Percentiles rank a stretch among this genome's conserved stretches.
Conservation (phyloP, 1,140 invertebrate species). For the Copidosoma floridanum region DNA sequence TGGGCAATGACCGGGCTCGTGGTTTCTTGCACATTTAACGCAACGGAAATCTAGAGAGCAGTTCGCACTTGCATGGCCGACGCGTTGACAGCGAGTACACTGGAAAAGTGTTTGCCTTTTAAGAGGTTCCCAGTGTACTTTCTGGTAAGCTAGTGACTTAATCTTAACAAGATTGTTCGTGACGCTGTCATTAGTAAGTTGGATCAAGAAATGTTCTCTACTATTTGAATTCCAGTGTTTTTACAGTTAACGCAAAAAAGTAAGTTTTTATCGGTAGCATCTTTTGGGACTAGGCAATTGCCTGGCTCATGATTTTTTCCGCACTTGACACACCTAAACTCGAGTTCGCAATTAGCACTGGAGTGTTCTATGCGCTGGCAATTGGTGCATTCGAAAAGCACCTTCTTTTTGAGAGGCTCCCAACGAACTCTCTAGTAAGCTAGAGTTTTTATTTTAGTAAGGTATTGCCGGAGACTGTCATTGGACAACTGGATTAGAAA, state of each 20-base stretch:
- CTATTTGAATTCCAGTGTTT: no score
- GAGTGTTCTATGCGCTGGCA: not conserved
- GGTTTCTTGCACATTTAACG: conserved; percentile 14
- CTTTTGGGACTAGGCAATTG: no score
- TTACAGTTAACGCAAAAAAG: not conserved
- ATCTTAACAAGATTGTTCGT: not conserved
- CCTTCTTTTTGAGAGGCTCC: not conserved
- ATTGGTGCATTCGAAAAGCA: not conserved
- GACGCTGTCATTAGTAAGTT: not conserved
- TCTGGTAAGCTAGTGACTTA: not conserved
- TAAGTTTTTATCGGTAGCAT: no score
- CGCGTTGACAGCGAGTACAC: conserved; percentile 19
- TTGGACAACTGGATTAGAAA: not conserved
- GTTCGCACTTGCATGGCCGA: conserved; percentile 5
- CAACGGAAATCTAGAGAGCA: conserved; percentile 26
- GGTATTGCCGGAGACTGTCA: not conserved
- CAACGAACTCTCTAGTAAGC: not conserved
- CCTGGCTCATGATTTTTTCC: not conserved
- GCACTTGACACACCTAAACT: conserved; percentile 27
- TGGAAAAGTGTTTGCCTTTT: conserved; percentile 5
- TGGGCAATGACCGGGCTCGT: conserved; percentile 20
- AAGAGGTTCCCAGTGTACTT: conserved; percentile 12
- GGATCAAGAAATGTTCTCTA: not conserved
- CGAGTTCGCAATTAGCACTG: conserved; percentile 12
- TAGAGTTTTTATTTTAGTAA: not conserved